phyloP scores from a whole-genome alignment of 1,140 invertebrate species.

The Tetranychus cinnabarinus region DNA sequence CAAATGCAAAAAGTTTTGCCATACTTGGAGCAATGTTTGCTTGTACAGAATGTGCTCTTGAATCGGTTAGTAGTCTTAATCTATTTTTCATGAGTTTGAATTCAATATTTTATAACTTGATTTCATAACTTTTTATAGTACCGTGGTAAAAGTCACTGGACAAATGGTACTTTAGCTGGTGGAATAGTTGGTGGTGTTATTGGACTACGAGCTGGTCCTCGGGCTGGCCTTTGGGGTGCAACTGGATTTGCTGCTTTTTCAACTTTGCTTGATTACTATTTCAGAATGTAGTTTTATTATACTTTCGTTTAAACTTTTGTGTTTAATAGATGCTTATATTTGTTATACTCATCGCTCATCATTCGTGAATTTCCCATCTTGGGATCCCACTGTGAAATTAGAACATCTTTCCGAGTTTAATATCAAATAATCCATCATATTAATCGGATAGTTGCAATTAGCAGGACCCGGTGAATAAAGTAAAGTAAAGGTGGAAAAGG shows the following conservation, averaged over 20 bases:
- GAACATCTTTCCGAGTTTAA: no score
- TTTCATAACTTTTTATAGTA: constrained; percentile 34
- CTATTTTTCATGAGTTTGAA: neutral
- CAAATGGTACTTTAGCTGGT: constrained; percentile 16
- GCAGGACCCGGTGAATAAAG: no score
- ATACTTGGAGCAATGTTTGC: constrained; percentile 77
- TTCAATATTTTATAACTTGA: no score
- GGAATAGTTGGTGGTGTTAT: constrained; percentile 43
- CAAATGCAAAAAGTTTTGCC: constrained; percentile 95
- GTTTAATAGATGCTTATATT: neutral
- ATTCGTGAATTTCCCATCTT: neutral
- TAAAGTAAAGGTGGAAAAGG: neutral
- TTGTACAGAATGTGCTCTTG: constrained; percentile 71
- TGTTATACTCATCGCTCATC: neutral
- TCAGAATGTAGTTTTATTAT: constrained; percentile 18
- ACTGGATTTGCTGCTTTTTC: constrained; percentile 88
- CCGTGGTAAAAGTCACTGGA: constrained; percentile 80
- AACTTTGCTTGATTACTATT: constrained; percentile 80
- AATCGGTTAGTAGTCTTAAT: constrained; percentile 36
- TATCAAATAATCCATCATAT: no score
- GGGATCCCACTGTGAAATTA: neutral
- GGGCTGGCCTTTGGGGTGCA: constrained; percentile 70
- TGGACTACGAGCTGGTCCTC: constrained; percentile 78
- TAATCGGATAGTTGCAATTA: no score
- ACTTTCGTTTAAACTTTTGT: neutral